Evolutionary conservation across 2,888 invertebrate genomes (phyloP).

Genomic region (Magallana nippona): DNA sequence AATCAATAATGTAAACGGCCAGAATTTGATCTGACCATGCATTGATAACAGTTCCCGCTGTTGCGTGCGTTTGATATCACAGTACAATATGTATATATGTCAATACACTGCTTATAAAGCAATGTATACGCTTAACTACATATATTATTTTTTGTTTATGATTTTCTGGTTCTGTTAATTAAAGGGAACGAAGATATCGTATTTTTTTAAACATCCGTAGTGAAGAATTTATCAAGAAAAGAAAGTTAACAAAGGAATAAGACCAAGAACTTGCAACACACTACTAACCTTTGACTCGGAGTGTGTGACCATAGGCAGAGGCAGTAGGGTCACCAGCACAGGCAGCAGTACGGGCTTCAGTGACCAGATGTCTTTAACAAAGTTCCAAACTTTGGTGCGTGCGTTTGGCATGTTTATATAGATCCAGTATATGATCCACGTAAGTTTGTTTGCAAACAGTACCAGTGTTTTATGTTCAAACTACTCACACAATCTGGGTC

Average conservation of each 20-base stretch:
- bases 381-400: not conserved
- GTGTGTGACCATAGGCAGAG: not conserved
- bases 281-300: conserved; percentile 33
- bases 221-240: no score
- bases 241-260: no score
- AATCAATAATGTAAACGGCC: no score
- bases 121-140: no score
- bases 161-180: no score
- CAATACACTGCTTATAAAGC: no score
- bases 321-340: not conserved
- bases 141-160: no score
- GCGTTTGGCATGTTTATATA: not conserved
- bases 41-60: conserved; percentile 1
- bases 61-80: not conserved
- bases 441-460: not conserved
- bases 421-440: not conserved
- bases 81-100: no score
- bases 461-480: not conserved
- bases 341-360: not conserved
- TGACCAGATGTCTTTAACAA: conserved; percentile 27
- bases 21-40: not conserved
- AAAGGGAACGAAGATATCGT: no score
- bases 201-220: no score
- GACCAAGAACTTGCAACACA: no score
- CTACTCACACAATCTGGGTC: not conserved